Base-by-base conservation (phyloP, 92 coral and sea anemone species). In the Zoanthus solanderi region DNA sequence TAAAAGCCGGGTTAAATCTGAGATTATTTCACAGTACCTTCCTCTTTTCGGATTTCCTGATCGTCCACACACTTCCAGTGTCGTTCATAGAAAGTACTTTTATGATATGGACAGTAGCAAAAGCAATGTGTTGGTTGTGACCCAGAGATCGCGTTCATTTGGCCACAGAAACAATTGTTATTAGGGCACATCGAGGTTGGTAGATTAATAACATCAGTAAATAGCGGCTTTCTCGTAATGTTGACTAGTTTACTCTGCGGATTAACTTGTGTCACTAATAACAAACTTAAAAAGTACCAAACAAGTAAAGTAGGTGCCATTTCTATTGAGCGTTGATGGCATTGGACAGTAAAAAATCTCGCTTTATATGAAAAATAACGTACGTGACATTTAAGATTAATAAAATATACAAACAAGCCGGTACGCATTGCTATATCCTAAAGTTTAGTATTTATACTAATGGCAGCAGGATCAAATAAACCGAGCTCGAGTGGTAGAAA, bases 21-120 rank as follows among this genome's bases (percentile, higher is more conserved):
- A 29, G 16, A 30, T 31, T 10, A 8, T 13, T 2, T 34, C n/a
- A 23, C 18, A 56, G n/a, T 18, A 81, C 85, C 85, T 66, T 81
- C 60, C 58, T 23, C 45, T 9, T 47, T 28, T 9, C 85, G 85
- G n/a, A 81, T 9, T n/a, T 42, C 44, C 45, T 4, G 18, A 32
- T 81, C 67, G 76, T 67, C 85, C 9, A n/a, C 30, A 15, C 85
- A 81, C 30, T 16, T 66, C 85, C 85, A 81, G 2, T 65, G 60
- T 46, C 44, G 44, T 30, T 81, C 85, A 28, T 81, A 81, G 56
- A 81, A 81, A 37, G 85, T 81, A n/a, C 85, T 47, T 13, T 29
- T 47, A 11, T 66, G 57, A 31, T 81, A 12, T 14, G 85, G 85
- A 47, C 85, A 81, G 16, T 47, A 67, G 18, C 85, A 81, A 9